Conservation (phyloP, 2,888 invertebrate species). For the Phortica magna region DNA sequence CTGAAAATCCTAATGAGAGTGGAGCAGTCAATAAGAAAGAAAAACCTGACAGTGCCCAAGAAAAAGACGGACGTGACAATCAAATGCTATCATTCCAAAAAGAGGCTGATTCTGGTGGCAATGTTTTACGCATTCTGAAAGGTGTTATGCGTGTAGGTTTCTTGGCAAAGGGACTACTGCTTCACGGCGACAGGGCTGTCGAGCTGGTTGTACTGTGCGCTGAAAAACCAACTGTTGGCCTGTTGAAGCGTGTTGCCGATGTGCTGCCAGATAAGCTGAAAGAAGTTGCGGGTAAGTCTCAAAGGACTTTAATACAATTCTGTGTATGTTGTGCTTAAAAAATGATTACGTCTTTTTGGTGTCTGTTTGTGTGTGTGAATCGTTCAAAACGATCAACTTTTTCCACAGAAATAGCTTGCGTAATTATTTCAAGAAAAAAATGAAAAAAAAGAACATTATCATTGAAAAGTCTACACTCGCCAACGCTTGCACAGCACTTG, state of each 20-base stretch:
- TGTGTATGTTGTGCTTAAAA: conserved; percentile 55
- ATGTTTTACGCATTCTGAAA: conserved; percentile 87
- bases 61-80: conserved; percentile 87
- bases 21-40: conserved; percentile 62
- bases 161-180: conserved; percentile 90
- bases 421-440: conserved; percentile 42
- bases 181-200: conserved; percentile 93
- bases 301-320: background rate
- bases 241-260: conserved; percentile 92
- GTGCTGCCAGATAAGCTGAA: conserved; percentile 90
- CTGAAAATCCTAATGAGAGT: conserved; percentile 79
- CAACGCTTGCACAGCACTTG: conserved; percentile 45
- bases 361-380: conserved; percentile 40
- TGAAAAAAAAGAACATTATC: background rate
- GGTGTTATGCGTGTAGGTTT: conserved; percentile 98
- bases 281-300: conserved; percentile 82
- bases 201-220: conserved; percentile 96
- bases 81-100: conserved; percentile 87
- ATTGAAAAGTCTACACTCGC: conserved; percentile 16
- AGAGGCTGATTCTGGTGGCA: conserved; percentile 80
- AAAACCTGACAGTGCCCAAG: conserved; percentile 79
- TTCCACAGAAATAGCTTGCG: conserved; percentile 75
- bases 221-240: conserved; percentile 92
- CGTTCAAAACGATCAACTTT: conserved; percentile 60
- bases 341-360: conserved; percentile 40